phyloP scores from a whole-genome alignment of 30 jellyfish, hydroid and myxozoan genomes.

The Aurelia sp. region DNA sequence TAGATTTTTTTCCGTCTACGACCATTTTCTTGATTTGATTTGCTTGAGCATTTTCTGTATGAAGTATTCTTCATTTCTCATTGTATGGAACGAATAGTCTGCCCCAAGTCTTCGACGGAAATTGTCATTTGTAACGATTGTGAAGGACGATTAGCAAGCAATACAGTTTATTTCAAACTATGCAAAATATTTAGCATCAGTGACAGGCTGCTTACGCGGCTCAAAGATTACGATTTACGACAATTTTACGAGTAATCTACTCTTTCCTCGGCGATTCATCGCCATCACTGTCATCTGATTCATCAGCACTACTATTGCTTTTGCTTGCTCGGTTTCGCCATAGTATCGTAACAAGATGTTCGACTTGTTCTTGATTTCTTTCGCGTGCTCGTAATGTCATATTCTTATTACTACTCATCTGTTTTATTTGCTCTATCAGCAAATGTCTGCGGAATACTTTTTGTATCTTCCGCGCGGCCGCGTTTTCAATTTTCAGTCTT shows the following conservation, averaged over 20 bases:
- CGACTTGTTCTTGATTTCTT: slow-evolving; percentile 84
- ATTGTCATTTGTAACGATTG: no score
- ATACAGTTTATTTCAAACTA: no score
- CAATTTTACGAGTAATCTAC: neutral
- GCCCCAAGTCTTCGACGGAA: no score
- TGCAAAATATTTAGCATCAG: no score
- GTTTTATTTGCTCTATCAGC: slow-evolving; percentile 79
- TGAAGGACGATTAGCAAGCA: no score
- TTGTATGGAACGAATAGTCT: no score
- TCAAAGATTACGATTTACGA: no score
- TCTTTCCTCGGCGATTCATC: slow-evolving; percentile 69
- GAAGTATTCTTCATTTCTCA: no score
- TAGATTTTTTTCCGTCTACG: no score
- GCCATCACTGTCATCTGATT: slow-evolving; percentile 73
- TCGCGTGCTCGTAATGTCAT: slow-evolving; percentile 95
- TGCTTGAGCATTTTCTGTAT: no score
- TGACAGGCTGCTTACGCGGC: no score
- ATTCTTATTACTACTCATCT: slow-evolving; percentile 68
- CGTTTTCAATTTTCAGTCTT: slow-evolving; percentile 93
- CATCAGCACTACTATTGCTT: slow-evolving; percentile 37
- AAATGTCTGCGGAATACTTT: slow-evolving; percentile 97
- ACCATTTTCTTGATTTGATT: no score
- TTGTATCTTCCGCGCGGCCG: slow-evolving; percentile 97
- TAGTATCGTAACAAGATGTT: slow-evolving; percentile 89
- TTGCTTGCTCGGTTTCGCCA: slow-evolving; percentile 83